phyloP scores from a whole-genome alignment of 1,140 invertebrate species.

The Drosophila ficusphila region DNA sequence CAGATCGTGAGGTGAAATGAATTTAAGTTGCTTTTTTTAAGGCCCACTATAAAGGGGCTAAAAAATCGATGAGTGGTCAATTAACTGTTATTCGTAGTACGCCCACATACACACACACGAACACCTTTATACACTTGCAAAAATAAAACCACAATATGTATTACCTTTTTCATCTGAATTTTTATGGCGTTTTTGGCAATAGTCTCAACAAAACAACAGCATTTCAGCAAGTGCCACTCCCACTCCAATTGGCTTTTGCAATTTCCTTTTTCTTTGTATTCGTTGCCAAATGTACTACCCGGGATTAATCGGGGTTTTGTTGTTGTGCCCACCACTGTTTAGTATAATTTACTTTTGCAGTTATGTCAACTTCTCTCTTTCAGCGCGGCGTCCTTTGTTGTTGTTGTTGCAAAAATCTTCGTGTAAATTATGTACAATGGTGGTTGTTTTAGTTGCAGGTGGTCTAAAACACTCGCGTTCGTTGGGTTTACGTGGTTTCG shows the following conservation, averaged over 20 bases:
- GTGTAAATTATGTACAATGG: slow-evolving; percentile 76
- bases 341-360: slow-evolving; percentile 74
- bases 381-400: slow-evolving; percentile 47
- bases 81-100: slow-evolving; percentile 35
- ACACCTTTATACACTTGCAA: neutral
- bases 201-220: slow-evolving; percentile 64
- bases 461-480: slow-evolving; percentile 60
- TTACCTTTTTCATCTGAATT: slow-evolving; percentile 68
- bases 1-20: slow-evolving; percentile 33
- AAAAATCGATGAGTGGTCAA: slow-evolving; percentile 66
- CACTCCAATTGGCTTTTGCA: slow-evolving; percentile 46
- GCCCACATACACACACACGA: slow-evolving; percentile 12
- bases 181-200: slow-evolving; percentile 58
- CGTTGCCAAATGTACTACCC: slow-evolving; percentile 38
- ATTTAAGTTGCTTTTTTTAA: slow-evolving; percentile 33
- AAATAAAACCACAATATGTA: slow-evolving; percentile 19
- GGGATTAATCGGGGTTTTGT: neutral
- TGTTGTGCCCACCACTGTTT: slow-evolving; percentile 52
- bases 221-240: slow-evolving; percentile 66
- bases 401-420: slow-evolving; percentile 72
- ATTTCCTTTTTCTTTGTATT: slow-evolving; percentile 40
- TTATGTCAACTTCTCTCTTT: slow-evolving; percentile 70
- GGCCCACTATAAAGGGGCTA: slow-evolving; percentile 14
- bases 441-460: slow-evolving; percentile 52
- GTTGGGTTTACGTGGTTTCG: slow-evolving; percentile 66